Evolutionary conservation across 37 sponge, comb jelly and placozoan genomes (phyloP).

Genomic region (Cladorhizidae sp.): DNA sequence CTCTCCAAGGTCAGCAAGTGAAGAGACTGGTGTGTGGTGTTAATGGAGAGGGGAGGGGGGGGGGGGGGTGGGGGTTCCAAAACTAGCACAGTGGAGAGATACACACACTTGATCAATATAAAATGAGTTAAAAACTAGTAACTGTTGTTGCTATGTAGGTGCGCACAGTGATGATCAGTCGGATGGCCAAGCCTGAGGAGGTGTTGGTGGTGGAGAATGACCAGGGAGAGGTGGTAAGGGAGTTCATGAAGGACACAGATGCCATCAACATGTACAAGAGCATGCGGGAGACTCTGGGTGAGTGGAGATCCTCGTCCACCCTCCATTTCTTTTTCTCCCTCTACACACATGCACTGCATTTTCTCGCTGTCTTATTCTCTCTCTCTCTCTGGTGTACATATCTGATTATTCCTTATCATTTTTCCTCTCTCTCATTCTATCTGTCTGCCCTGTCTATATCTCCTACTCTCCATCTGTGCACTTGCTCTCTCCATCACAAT

Average conservation of each 20-base stretch:
- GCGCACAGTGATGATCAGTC: constrained; percentile 91
- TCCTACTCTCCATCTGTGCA: too few species aligned
- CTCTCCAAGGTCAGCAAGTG: constrained; percentile 51
- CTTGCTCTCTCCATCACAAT: too few species aligned
- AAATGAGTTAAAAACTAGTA: background rate
- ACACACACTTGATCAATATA: too few species aligned
- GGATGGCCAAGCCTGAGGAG: constrained; percentile 99
- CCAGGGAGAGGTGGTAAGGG: constrained; percentile 98
- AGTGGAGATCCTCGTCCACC: background rate
- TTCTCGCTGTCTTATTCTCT: too few species aligned
- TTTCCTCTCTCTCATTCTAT: background rate
- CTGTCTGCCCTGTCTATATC: too few species aligned
- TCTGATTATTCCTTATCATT: background rate
- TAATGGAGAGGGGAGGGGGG: background rate
- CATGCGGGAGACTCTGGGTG: constrained; percentile 98
- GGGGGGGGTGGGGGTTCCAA: background rate
- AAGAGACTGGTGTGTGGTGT: background rate
- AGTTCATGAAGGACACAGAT: constrained; percentile 99
- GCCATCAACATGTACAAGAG: constrained; percentile 99
- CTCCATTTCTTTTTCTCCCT: background rate
- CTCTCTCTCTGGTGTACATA: too few species aligned
- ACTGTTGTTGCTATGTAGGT: constrained; percentile 54
- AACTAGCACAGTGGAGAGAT: too few species aligned
- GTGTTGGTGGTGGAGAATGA: constrained; percentile 99
- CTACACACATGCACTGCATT: background rate